phyloP scores from a whole-genome alignment of 64 coral and sea anemone genomes.

The Actinia tenebrosa region DNA sequence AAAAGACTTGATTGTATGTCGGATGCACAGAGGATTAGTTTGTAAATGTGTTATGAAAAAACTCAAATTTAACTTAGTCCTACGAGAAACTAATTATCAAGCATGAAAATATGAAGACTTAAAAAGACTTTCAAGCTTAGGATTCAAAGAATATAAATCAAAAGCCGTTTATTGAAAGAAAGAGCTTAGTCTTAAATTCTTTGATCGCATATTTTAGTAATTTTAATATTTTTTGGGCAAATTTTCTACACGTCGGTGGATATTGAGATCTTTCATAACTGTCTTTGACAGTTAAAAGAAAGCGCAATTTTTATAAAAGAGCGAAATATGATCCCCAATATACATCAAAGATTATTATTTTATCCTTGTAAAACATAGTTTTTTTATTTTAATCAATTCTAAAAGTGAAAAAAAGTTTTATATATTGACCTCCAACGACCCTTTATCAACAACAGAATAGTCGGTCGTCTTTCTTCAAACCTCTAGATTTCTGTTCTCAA shows the following conservation, averaged over 20 bases:
- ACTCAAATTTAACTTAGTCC: neutral
- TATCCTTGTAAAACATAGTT: neutral
- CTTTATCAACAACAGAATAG: neutral
- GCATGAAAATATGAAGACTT: no score
- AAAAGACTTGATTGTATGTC: no score
- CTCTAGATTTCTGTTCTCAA: neutral
- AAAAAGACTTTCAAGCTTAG: neutral
- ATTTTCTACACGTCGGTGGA: neutral
- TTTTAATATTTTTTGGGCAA: neutral
- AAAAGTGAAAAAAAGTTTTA: neutral
- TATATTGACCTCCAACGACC: neutral
- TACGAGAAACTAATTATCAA: no score
- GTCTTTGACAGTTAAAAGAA: neutral
- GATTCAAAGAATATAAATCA: neutral
- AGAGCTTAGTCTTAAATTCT: neutral
- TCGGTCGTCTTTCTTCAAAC: neutral
- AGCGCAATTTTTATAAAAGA: neutral
- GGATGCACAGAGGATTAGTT: no score
- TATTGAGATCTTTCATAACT: neutral
- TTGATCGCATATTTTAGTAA: neutral
- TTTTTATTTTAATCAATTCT: neutral
- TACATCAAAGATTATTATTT: neutral
- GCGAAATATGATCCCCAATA: neutral
- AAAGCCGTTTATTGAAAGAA: neutral
- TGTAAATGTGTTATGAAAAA: no score